These are phyloP conservation scores for Alectura lathami DNA, from an alignment of 2,113 vertebrate species.

Conservation along the genomic window DNA sequence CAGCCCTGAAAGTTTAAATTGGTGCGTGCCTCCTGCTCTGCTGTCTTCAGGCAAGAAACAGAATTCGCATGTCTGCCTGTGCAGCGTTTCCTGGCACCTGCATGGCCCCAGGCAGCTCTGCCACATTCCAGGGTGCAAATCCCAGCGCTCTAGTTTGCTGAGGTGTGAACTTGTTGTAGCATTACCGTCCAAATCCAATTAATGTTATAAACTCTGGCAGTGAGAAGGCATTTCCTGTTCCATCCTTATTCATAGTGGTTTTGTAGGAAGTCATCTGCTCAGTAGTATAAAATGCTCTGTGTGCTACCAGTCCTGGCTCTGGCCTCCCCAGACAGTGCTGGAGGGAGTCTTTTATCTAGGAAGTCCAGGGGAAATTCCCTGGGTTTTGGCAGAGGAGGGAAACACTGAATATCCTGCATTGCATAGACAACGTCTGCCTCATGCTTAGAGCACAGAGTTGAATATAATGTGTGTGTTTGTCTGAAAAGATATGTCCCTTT, in stretches of 20 bases:
- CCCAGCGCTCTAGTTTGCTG: conserved; percentile 36
- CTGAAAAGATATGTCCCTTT: conserved; percentile 37
- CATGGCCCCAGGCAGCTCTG: not conserved
- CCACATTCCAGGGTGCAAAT: conserved; percentile 34
- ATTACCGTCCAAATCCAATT: conserved; percentile 25
- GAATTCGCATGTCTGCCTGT: not conserved
- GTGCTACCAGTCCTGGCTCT: not conserved
- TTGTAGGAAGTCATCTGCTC: not conserved
- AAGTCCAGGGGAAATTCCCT: not conserved
- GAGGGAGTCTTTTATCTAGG: not conserved
- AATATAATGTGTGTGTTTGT: not conserved
- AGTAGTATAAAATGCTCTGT: not conserved
- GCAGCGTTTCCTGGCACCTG: conserved; percentile 22
- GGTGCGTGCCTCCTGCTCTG: not conserved
- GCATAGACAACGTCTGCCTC: not conserved
- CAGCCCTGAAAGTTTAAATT: not conserved
- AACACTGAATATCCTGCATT: not conserved
- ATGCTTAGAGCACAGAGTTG: not conserved
- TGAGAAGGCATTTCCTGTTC: conserved; percentile 8
- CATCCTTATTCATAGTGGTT: not conserved
- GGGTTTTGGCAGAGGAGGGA: not conserved
- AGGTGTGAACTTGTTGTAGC: conserved; percentile 28
- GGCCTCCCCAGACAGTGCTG: not conserved
- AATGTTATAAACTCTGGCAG: conserved; percentile 1
- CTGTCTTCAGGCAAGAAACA: not conserved